These are phyloP conservation scores for Proterorhinus semilunaris DNA, from an alignment of 2,113 vertebrate species.

Conservation along the genomic window DNA sequence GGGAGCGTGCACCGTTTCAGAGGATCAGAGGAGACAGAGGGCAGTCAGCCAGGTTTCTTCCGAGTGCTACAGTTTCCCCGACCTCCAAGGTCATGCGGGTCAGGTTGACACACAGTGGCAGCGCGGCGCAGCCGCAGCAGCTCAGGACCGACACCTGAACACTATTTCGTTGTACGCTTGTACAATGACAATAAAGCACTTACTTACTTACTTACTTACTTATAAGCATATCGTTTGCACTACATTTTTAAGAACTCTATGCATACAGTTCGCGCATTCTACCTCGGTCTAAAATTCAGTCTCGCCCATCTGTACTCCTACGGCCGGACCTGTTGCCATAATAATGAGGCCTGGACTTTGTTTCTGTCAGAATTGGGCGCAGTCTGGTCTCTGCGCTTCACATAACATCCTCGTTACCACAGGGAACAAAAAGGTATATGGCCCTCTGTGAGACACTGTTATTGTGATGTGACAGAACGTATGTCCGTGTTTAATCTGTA, in stretches of 20 bases:
- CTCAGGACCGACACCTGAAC: too few species aligned
- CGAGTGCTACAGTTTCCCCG: too few species aligned
- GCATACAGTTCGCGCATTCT: background rate
- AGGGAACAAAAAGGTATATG: slow-evolving; percentile 6
- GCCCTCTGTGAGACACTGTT: background rate
- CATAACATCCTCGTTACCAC: slow-evolving; percentile 27
- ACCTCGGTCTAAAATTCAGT: background rate
- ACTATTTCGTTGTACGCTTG: too few species aligned
- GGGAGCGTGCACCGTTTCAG: too few species aligned
- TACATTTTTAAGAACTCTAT: background rate
- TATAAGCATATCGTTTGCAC: background rate
- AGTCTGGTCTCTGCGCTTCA: slow-evolving; percentile 11
- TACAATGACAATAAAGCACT: too few species aligned
- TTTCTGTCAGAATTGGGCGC: slow-evolving; percentile 3
- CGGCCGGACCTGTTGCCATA: slow-evolving; percentile 1
- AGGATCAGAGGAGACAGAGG: too few species aligned
- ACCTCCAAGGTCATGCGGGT: too few species aligned
- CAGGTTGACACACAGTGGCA: too few species aligned
- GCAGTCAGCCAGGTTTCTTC: too few species aligned
- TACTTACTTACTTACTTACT: too few species aligned
- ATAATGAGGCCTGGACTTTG: slow-evolving; percentile 13
- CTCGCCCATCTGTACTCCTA: background rate
- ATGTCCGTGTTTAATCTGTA: background rate
- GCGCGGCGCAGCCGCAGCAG: too few species aligned
- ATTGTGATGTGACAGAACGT: background rate